phyloP scores from a whole-genome alignment of 2,113 vertebrate species.

The Macaca nemestrina region DNA sequence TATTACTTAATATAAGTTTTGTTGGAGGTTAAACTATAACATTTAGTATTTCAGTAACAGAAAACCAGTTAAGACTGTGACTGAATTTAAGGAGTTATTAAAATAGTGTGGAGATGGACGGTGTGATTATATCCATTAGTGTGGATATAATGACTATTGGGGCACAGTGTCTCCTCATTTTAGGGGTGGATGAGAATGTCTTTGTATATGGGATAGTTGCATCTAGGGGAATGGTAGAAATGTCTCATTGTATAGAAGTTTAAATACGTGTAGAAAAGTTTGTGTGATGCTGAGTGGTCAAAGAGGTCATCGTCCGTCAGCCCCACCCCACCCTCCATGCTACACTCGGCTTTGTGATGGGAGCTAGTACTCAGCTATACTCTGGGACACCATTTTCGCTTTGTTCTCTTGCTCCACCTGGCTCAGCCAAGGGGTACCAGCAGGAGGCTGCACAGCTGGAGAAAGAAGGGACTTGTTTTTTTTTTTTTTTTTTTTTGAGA shows the following conservation, averaged over 20 bases:
- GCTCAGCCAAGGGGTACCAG: neutral
- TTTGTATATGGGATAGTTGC: neutral
- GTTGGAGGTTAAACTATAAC: neutral
- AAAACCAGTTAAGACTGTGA: neutral
- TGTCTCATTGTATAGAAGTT: neutral
- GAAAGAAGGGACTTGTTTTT: neutral
- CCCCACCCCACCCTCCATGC: neutral
- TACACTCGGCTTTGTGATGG: neutral
- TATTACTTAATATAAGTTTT: neutral
- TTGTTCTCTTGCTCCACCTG: neutral
- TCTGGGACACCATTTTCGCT: neutral
- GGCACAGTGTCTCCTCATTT: neutral
- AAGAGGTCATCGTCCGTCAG: neutral
- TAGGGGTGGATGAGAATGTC: neutral
- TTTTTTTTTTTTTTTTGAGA: too few relatives aligned
- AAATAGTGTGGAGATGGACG: neutral
- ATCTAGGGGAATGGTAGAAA: neutral
- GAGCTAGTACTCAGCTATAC: neutral
- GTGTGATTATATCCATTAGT: too few relatives aligned
- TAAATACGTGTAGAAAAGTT: neutral
- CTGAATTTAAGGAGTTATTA: neutral
- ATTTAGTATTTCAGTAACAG: neutral
- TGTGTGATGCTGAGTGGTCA: neutral
- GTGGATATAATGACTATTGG: neutral
- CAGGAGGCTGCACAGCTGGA: neutral